phyloP scores from a whole-genome alignment of 1,140 invertebrate species.

The Pseudobourletiella spinata region DNA sequence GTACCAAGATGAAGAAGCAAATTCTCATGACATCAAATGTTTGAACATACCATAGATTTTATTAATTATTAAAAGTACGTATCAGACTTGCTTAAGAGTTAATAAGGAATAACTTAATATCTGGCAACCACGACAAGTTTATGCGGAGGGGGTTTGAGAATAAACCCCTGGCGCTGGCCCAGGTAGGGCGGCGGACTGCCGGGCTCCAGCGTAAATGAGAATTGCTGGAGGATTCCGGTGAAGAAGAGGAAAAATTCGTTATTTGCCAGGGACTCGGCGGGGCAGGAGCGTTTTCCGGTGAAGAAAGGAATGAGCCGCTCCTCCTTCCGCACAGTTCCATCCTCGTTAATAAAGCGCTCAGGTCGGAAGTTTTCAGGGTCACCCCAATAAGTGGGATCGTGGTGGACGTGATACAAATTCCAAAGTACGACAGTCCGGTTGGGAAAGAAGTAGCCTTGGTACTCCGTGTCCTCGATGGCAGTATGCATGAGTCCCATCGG shows the following conservation, averaged over 20 bases:
- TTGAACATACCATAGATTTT: no score
- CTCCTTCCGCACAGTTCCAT: slow-evolving; percentile 50
- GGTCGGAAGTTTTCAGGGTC: slow-evolving; percentile 44
- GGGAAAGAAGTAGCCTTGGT: slow-evolving; percentile 37
- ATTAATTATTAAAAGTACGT: no score
- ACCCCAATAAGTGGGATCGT: slow-evolving; percentile 39
- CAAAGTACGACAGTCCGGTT: slow-evolving; percentile 36
- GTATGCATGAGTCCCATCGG: slow-evolving; percentile 33
- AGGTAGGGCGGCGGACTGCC: slow-evolving; percentile 37
- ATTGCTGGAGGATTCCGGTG: slow-evolving; percentile 56
- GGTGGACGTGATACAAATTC: slow-evolving; percentile 38
- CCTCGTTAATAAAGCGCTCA: slow-evolving; percentile 41
- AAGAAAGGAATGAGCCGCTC: slow-evolving; percentile 58
- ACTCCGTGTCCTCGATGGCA: slow-evolving; percentile 31
- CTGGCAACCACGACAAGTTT: slow-evolving; percentile 13
- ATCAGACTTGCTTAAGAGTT: no score
- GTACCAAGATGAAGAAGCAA: no score
- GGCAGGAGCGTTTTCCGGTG: slow-evolving; percentile 50
- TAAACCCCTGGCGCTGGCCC: slow-evolving; percentile 24
- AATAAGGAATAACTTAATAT: no score
- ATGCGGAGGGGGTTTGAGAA: slow-evolving; percentile 26
- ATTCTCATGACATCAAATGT: no score
- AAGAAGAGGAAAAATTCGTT: slow-evolving; percentile 64
- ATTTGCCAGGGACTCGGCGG: slow-evolving; percentile 63
- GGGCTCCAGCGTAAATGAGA: slow-evolving; percentile 40